These are phyloP conservation scores for Brachypterus glaber DNA, from an alignment of 2,888 invertebrate genomes.

Conservation along the genomic window DNA sequence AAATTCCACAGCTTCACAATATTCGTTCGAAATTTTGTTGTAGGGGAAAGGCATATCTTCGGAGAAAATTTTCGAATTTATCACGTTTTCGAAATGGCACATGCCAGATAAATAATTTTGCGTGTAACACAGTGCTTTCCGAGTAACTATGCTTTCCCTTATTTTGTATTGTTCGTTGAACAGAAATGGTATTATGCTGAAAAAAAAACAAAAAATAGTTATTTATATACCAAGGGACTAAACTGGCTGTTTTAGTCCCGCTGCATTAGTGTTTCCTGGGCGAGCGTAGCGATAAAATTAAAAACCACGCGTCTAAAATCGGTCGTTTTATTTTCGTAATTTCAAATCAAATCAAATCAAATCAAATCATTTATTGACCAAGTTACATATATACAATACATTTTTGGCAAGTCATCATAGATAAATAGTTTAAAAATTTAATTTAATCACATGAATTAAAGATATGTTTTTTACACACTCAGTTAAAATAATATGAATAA, in stretches of 20 bases:
- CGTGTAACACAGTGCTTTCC: slow-evolving; percentile 41
- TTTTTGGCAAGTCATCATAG: neutral
- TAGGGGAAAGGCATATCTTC: slow-evolving; percentile 47
- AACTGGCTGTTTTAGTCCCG: too few species aligned
- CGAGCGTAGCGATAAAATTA: too few species aligned
- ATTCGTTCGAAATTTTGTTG: slow-evolving; percentile 30
- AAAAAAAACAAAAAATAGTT: slow-evolving; percentile 24
- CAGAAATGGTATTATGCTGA: slow-evolving; percentile 42
- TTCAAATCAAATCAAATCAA: slow-evolving; percentile 3
- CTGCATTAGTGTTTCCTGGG: too few species aligned
- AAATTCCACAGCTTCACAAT: slow-evolving; percentile 39
- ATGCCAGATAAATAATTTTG: slow-evolving; percentile 33
- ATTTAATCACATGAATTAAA: too few species aligned
- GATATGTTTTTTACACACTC: too few species aligned
- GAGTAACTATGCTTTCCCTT: slow-evolving; percentile 46
- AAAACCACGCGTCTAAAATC: too few species aligned
- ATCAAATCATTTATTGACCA: neutral
- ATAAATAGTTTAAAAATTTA: neutral
- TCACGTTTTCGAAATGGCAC: slow-evolving; percentile 20
- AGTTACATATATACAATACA: too few species aligned
- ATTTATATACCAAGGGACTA: too few species aligned
- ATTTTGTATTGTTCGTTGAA: slow-evolving; percentile 42
- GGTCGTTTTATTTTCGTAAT: too few species aligned
- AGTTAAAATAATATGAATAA: too few species aligned
- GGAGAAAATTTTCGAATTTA: slow-evolving; percentile 39